Base-by-base conservation (phyloP, 2,113 vertebrate species). In the Hipposideros armiger region DNA sequence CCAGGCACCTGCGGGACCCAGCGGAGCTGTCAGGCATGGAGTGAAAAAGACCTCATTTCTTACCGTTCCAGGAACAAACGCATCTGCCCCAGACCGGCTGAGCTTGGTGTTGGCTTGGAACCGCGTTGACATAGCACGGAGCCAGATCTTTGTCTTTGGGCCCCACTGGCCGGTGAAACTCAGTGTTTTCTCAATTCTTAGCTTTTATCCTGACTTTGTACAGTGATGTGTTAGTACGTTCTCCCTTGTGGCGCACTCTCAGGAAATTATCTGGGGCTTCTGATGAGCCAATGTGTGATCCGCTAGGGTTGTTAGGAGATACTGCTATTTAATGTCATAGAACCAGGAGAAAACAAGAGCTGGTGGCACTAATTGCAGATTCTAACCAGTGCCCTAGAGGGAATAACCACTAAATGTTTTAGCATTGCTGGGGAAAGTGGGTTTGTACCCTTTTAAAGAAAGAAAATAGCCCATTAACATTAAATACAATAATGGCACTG, bases 71-170 rank as follows among this genome's bases (percentile, higher is more conserved):
- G 99, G 99, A 95, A 99, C 99, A 17, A 99, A 99, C 1, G 99
- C 99, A 0, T 99, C 99, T 0, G 99, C 99, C 15, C 99, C 99
- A 2, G 99, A 99, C 97, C 99, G 99, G 98, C 98, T 99, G 91
- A 99, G 99, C 78, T 97, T 99, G 98, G 99, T 99, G 69, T 98
- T 99, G 98, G 99, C 99, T 88, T 99, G 99, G 99, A 99, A 99
- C 97, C 98, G 99, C n/a, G 99, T 99, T 52, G 99, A 99, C 78
- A 99, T 99, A 47, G 99, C 99, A 60, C 99, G 99, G 73, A 99
- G 99, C 97, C 99, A 99, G 85, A 99, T 99, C 97, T 99, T 99
- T 97, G 99, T 99, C 85, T 99, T 99, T 0, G 99, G 99, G 83
- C 99, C 99, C 95, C 99, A 99, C 94, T 99, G 99, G 98, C 99